Evolutionary conservation across 2,113 vertebrate species (phyloP).

Genomic region (Stigmatopora argus): DNA sequence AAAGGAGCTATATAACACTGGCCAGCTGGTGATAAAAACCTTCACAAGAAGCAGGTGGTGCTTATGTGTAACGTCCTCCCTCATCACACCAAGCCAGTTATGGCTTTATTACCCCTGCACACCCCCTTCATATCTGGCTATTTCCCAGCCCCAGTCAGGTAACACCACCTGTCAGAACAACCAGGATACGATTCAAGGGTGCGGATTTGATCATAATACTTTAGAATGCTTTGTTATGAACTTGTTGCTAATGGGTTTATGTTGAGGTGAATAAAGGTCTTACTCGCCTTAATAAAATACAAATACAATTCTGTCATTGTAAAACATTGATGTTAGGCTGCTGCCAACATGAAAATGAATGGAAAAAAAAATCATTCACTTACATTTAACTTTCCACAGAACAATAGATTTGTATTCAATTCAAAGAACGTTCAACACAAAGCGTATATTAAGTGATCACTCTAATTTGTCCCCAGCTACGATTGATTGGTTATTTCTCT

Average conservation of each 20-base stretch:
- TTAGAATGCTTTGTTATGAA: background rate
- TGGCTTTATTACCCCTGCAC: slow-evolving; percentile 69
- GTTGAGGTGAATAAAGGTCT: background rate
- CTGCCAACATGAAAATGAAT: no score
- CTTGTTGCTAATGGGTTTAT: background rate
- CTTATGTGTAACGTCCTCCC: slow-evolving; percentile 56
- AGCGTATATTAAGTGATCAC: no score
- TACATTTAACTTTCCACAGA: no score
- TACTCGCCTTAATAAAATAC: background rate
- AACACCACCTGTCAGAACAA: slow-evolving; percentile 68
- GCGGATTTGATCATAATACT: slow-evolving; percentile 27
- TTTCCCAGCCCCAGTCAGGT: slow-evolving; percentile 54
- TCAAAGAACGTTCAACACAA: no score
- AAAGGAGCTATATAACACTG: slow-evolving; percentile 61
- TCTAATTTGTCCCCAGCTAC: no score
- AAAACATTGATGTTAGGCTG: no score
- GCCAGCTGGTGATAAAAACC: slow-evolving; percentile 65
- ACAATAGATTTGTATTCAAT: no score
- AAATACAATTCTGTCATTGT: no score
- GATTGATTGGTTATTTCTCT: no score
- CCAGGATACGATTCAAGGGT: slow-evolving; percentile 58
- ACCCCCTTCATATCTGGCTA: slow-evolving; percentile 63
- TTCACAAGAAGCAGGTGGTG: slow-evolving; percentile 68
- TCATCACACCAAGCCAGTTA: slow-evolving; percentile 62
- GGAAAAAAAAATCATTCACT: no score